These are phyloP conservation scores for Agrotis puta DNA, from an alignment of 2,888 invertebrate species.

Conservation along the genomic window DNA sequence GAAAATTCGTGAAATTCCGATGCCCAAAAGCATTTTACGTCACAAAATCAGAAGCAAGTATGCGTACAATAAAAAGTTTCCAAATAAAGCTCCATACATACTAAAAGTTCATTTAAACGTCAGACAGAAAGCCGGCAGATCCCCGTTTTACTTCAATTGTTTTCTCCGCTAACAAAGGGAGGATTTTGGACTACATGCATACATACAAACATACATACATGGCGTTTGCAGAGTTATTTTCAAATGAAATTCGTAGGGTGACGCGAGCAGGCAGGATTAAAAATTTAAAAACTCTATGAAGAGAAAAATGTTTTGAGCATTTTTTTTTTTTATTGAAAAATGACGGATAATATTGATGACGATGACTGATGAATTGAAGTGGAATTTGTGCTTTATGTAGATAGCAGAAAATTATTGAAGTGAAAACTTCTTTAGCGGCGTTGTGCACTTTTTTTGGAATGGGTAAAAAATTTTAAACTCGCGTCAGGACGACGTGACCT, in stretches of 20 bases:
- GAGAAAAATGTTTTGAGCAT: constrained; percentile 13
- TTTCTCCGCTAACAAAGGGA: constrained; percentile 46
- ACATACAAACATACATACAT: not conserved
- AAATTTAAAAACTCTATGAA: not conserved
- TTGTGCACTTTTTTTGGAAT: too few relatives aligned
- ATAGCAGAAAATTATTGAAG: too few relatives aligned
- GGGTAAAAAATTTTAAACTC: too few relatives aligned
- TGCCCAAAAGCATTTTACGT: not conserved
- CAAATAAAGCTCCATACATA: not conserved
- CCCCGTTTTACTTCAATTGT: constrained; percentile 41
- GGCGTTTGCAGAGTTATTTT: constrained; percentile 17
- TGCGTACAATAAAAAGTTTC: not conserved
- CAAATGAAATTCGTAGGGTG: constrained; percentile 34
- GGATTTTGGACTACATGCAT: constrained; percentile 10
- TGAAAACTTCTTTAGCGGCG: too few relatives aligned
- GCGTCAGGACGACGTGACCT: too few relatives aligned
- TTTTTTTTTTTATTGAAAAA: constrained; percentile 18
- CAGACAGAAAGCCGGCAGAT: constrained; percentile 8
- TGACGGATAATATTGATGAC: not conserved
- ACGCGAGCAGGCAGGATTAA: not conserved
- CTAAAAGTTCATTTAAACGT: constrained; percentile 14
- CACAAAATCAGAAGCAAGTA: not conserved
- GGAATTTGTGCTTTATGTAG: too few relatives aligned
- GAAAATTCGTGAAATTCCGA: too few relatives aligned
- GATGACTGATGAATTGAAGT: too few relatives aligned